Conservation (phyloP, 2,113 vertebrate species). For the Lagopus muta region DNA sequence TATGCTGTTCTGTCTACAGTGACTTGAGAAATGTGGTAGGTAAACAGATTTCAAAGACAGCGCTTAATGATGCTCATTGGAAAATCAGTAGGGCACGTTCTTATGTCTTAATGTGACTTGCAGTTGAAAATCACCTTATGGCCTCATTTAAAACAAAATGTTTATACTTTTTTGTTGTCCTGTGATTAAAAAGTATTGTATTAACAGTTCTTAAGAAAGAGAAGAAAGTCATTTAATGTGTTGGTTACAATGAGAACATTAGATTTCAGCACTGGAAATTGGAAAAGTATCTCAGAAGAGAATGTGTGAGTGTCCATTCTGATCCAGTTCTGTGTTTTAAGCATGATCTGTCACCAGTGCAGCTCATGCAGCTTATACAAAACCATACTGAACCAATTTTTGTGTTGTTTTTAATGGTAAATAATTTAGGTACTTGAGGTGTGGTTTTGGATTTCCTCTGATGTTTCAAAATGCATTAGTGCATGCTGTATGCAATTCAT, state of each 20-base stretch:
- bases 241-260: neutral
- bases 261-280: neutral
- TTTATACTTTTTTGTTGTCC: neutral
- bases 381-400: neutral
- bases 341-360: neutral
- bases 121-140: neutral
- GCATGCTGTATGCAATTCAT: neutral
- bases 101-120: neutral
- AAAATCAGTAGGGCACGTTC: constrained; percentile 20
- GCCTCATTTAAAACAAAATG: neutral
- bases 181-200: neutral
- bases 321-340: neutral
- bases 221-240: neutral
- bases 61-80: neutral
- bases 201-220: neutral
- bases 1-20: neutral
- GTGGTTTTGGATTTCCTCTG: neutral
- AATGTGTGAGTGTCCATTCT: neutral
- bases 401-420: too few relatives aligned
- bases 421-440: neutral
- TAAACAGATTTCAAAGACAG: constrained; percentile 31
- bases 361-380: neutral
- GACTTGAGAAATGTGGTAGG: neutral
- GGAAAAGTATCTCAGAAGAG: neutral
- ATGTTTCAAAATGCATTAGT: neutral